Conservation (phyloP, 2,888 invertebrate genomes). For the Sicus ferrugineus region DNA sequence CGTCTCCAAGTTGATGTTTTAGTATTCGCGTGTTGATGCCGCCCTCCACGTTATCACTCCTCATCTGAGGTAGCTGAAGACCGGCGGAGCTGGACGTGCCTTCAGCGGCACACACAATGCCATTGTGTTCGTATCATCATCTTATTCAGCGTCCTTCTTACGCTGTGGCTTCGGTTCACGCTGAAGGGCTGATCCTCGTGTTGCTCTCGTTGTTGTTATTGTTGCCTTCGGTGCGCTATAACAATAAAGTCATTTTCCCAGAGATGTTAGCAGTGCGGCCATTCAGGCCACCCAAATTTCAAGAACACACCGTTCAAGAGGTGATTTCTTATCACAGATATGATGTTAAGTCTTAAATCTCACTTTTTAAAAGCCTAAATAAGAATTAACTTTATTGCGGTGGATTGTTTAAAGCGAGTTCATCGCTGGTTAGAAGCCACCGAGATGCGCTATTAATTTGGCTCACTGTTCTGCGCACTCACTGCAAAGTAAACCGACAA, state of each 20-base stretch:
- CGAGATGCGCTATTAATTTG: too few species aligned
- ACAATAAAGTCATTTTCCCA: background rate
- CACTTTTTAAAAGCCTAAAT: background rate
- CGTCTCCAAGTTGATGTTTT: background rate
- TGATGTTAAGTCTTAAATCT: background rate
- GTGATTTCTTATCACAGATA: too few species aligned
- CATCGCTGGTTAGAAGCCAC: background rate
- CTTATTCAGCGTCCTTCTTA: background rate
- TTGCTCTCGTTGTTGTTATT: background rate
- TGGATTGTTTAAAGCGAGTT: background rate
- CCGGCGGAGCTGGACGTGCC: too few species aligned
- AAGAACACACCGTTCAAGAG: background rate
- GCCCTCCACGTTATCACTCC: background rate
- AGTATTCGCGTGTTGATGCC: background rate
- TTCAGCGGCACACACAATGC: too few species aligned
- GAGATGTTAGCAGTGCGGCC: background rate
- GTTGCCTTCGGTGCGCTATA: background rate
- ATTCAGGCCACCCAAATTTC: slow-evolving; percentile 14
- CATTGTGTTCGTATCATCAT: too few species aligned
- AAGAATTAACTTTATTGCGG: background rate
- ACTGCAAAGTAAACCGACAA: background rate
- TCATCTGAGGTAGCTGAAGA: background rate
- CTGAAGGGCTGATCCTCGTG: background rate
- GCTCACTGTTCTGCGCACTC: background rate
- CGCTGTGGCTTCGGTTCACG: background rate